Evolutionary conservation across 1,140 invertebrate species (phyloP).

Genomic region (Danaus melanippus): DNA sequence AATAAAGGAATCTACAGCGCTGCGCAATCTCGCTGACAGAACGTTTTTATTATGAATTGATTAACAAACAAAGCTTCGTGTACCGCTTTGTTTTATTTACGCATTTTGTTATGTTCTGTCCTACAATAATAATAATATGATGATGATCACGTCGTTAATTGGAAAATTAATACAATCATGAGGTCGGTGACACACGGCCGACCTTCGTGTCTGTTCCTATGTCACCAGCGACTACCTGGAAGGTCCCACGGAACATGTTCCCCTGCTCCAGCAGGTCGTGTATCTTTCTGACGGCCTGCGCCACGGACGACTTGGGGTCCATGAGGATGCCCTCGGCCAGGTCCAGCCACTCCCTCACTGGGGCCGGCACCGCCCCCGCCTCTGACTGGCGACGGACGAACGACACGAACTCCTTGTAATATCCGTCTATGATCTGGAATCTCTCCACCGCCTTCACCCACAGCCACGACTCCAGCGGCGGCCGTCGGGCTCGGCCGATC

Average conservation of each 20-base stretch:
- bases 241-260: constrained; percentile 74
- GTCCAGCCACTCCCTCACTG: constrained; percentile 73
- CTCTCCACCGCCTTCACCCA: constrained; percentile 73
- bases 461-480: constrained; percentile 68
- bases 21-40: constrained; percentile 9
- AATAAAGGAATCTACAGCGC: constrained; percentile 8
- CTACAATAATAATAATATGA: constrained; percentile 13
- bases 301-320: constrained; percentile 71
- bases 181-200: too few relatives aligned
- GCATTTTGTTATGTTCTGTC: constrained; percentile 14
- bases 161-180: neutral
- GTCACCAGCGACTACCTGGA: constrained; percentile 70
- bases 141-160: constrained; percentile 1
- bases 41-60: constrained; percentile 1
- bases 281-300: constrained; percentile 65
- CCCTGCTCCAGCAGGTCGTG: constrained; percentile 72
- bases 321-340: constrained; percentile 75
- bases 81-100: constrained; percentile 14
- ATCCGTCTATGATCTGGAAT: constrained; percentile 69
- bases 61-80: constrained; percentile 15
- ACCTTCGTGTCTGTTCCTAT: too few relatives aligned
- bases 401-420: constrained; percentile 75
- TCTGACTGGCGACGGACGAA: constrained; percentile 71
- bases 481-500: constrained; percentile 46
- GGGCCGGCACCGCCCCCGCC: constrained; percentile 60